Evolutionary conservation across 1,140 invertebrate species (phyloP).

Genomic region (Eueides isabella): DNA sequence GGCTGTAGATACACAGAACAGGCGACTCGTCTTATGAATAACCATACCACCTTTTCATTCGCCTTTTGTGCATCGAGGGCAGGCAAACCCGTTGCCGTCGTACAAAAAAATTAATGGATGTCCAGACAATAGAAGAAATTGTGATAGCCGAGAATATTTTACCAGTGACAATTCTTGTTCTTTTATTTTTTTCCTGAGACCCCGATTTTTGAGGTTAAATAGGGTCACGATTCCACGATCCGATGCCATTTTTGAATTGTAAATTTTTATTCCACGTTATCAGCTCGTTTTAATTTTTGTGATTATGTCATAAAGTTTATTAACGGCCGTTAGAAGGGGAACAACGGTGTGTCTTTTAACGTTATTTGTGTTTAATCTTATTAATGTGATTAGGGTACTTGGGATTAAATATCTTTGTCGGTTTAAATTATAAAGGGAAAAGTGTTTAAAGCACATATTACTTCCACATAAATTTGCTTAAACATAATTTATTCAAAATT

Average conservation of each 20-base stretch:
- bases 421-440: background rate
- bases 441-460: background rate
- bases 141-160: constrained; percentile 80
- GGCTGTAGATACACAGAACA: constrained; percentile 46
- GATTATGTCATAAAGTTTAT: constrained; percentile 27
- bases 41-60: constrained; percentile 67
- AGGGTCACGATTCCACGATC: constrained; percentile 63
- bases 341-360: background rate
- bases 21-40: constrained; percentile 60
- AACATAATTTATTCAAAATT: background rate
- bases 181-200: constrained; percentile 61
- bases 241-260: constrained; percentile 66
- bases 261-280: constrained; percentile 51
- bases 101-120: constrained; percentile 76
- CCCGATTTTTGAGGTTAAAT: constrained; percentile 69
- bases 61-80: constrained; percentile 63
- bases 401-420: background rate
- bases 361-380: background rate
- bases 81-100: constrained; percentile 68
- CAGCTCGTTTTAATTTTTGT: constrained; percentile 35
- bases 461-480: background rate
- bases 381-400: constrained; percentile 4
- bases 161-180: constrained; percentile 63
- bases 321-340: background rate
- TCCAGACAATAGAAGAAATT: constrained; percentile 76